phyloP scores from a whole-genome alignment of 2,113 vertebrate species.

The Cryptotis parvus region DNA sequence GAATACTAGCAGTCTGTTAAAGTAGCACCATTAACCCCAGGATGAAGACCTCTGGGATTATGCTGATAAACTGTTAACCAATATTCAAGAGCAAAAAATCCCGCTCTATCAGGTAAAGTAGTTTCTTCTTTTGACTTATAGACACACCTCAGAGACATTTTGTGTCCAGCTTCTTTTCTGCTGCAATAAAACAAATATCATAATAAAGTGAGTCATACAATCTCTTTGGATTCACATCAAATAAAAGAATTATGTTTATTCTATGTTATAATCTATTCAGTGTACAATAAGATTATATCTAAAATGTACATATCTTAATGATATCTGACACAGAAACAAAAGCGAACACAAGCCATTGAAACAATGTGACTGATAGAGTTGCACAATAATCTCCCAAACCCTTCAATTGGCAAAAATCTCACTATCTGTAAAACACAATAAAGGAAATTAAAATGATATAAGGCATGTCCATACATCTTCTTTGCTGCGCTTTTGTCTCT shows the following conservation, averaged over 20 bases:
- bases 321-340: neutral
- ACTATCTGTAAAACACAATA: neutral
- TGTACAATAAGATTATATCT: neutral
- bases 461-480: neutral
- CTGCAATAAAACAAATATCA: neutral
- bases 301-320: neutral
- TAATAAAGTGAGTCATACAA: neutral
- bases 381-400: neutral
- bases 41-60: neutral
- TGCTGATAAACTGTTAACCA: neutral
- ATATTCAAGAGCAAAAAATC: neutral
- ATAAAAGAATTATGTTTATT: neutral
- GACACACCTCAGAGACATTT: neutral
- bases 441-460: neutral
- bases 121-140: neutral
- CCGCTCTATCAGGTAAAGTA: neutral
- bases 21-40: neutral
- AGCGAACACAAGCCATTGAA: neutral
- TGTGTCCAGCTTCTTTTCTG: too few relatives aligned
- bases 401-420: neutral
- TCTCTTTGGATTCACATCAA: neutral
- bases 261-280: neutral
- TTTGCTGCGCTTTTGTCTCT: neutral
- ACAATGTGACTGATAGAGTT: neutral
- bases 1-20: neutral